Base-by-base conservation (phyloP, 2,888 invertebrate species). In the Hyppa rectilinea region DNA sequence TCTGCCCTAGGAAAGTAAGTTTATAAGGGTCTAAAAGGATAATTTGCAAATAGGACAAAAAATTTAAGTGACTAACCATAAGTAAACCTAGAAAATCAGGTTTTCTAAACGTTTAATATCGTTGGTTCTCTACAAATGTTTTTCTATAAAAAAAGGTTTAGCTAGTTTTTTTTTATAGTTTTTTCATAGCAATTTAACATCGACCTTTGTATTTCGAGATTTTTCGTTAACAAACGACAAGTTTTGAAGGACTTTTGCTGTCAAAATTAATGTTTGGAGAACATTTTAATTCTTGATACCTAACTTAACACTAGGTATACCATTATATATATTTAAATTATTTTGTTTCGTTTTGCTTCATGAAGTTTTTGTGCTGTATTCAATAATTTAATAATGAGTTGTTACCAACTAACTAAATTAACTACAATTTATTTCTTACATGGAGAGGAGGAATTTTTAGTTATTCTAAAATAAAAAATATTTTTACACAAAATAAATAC, bases 141-240 rank as follows among this genome's bases (percentile, higher is more conserved):
- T 38, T 74, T n/a, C 17, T 26, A 23, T 7, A n/a, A 10, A 74
- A 40, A 74, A 55, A 67, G 5, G 1, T n/a, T 45, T 23, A n/a
- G 1, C 47, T 47, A 47, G 6, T 5, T 47, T 17, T 43, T 62
- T 53, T 52, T 47, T 0, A n/a, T n/a, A n/a, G n/a, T 6, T 52
- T 45, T 49, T 59, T 47, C 23, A 17, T 6, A 56, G 12, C 43
- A n/a, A 38, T 45, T 68, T 59, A 59, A 38, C 20, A 47, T 26
- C 40, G 23, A 55, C 65, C 74, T 72, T 72, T 53, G 36, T 38
- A 6, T 59, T 53, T 63, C 31, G n/a, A 63, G 36, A 52, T 17
- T 72, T 62, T 75, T 73, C 53, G 53, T 47, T 14, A 34, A 6
- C 20, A 80, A 64, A 58, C 56, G 14, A 43, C 31, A 29, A 53